Evolutionary conservation across 64 coral and sea anemone genomes (phyloP), one percentile per base, ranked within the genome.

Genomic region (Montipora cactus): DNA sequence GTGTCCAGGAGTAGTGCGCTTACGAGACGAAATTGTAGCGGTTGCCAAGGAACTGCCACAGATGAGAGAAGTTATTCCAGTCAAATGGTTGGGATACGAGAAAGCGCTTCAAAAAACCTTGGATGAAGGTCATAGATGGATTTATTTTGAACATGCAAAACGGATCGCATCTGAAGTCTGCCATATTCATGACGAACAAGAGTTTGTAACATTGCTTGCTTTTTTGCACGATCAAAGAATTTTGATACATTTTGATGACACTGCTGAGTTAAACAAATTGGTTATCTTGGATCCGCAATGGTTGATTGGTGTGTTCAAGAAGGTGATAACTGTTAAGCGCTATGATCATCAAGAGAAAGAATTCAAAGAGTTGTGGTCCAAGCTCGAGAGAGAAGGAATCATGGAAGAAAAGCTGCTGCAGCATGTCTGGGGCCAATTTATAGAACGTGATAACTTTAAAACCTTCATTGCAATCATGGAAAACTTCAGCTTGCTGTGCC

Each of bases 391-490:
- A 44, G 18, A 18, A 14, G 81, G 81, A 20, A 66, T 83, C 12
- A 25, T 83, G 14, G 53, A 23, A 1, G 62, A 83, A 45, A 44
- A 83, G 2, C 81, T 83, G 23, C 8, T 83, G 28, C 15, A 28
- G 3, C 81, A 83, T 59, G 81, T 62, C 6, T 83, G 81, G 81
- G 16, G 21, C 9, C 53, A 19, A 1, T 28, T 83, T 7, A 47
- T 83, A 37, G 8, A 62, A 19, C 19, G 44, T 25, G 16, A 83
- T 44, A 81, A 44, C 22, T 58, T 5, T 15, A 66, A 83, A 14
- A 45, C n/a, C 57, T 15, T 83, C 8, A 11, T 83, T 20, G 53
- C 81, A n/a, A 83, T 83, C 6, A 83, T 83, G 81, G 81, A 83
- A 44, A 83, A 62, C 22, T 83, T 83, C 53, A 59, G 81, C 81